A percentile compares a stretch with the other conserved stretches of the same genome.
Conservation (phyloP, 2,888 invertebrate species). For the Drosophila dives region DNA sequence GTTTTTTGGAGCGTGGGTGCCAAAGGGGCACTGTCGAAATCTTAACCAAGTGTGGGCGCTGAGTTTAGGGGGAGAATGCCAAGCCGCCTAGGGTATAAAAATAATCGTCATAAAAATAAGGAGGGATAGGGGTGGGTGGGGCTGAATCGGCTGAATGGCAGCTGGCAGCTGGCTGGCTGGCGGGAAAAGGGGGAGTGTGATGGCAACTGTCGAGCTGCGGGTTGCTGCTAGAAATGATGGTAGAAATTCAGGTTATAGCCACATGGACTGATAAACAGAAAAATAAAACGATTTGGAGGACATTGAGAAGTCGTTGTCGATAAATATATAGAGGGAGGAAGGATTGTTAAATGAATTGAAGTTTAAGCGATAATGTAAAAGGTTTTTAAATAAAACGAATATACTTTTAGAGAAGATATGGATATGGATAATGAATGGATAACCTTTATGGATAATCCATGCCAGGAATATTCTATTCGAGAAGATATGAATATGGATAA, state of each 20-base stretch:
- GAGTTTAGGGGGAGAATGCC: not conserved
- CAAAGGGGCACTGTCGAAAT: conserved; percentile 15
- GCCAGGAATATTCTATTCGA: too few relatives aligned
- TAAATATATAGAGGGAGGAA: conserved; percentile 8
- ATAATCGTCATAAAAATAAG: conserved; percentile 76
- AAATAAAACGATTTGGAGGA: conserved; percentile 46
- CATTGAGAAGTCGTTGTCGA: conserved; percentile 14
- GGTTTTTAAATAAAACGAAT: too few relatives aligned
- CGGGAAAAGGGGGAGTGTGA: not conserved
- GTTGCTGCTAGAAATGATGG: conserved; percentile 5
- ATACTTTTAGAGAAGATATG: too few relatives aligned
- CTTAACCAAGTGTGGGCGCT: conserved; percentile 17
- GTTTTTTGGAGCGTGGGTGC: conserved; percentile 38
- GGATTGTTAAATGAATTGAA: not conserved
- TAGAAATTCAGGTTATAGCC: conserved; percentile 42
- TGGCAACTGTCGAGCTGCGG: conserved; percentile 6
- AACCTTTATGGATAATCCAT: too few relatives aligned
- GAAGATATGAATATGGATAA: too few relatives aligned
- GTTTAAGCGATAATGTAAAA: not conserved
- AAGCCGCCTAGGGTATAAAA: conserved; percentile 56
- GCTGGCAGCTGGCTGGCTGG: conserved; percentile 4
- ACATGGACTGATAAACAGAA: conserved; percentile 43
- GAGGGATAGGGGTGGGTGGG: conserved; percentile 14
- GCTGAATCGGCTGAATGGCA: conserved; percentile 30
- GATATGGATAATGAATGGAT: too few relatives aligned